These are phyloP conservation scores for Ptilorrhoa leucosticta DNA, from an alignment of 2,113 vertebrate species.

Conservation along the genomic window DNA sequence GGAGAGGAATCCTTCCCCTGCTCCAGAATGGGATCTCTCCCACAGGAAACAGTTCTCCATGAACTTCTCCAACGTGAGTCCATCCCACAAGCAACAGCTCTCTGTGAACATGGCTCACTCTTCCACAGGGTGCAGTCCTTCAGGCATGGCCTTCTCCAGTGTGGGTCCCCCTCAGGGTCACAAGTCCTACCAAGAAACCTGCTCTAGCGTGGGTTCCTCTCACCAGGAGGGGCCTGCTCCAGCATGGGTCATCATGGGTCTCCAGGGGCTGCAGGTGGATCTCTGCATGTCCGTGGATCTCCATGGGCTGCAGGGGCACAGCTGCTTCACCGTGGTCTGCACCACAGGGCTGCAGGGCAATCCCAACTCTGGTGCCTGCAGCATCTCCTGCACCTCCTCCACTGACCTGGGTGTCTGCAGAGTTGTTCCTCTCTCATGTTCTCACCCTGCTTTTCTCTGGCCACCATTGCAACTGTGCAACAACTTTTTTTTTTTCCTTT, in stretches of 20 bases:
- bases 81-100: not conserved
- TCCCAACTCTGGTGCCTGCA: accelerated
- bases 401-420: not conserved
- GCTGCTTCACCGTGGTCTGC: not conserved
- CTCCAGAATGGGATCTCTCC: not conserved
- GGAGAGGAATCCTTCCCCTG: not conserved
- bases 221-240: not conserved
- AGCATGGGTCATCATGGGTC: not conserved
- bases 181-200: not conserved
- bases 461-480: not conserved
- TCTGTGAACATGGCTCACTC: not conserved
- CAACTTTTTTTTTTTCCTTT: accelerated
- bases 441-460: not conserved
- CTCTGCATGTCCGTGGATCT: not conserved
- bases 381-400: accelerated
- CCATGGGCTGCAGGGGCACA: not conserved
- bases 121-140: not conserved
- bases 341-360: no score
- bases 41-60: accelerated
- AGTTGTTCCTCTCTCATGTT: not conserved
- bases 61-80: not conserved
- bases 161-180: not conserved
- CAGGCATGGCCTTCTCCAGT: not conserved
- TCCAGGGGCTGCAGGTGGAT: not conserved
- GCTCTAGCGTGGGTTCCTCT: not conserved